These are phyloP conservation scores for Aleiodes leptofemur DNA, from an alignment of 2,888 invertebrate species.

Conservation along the genomic window DNA sequence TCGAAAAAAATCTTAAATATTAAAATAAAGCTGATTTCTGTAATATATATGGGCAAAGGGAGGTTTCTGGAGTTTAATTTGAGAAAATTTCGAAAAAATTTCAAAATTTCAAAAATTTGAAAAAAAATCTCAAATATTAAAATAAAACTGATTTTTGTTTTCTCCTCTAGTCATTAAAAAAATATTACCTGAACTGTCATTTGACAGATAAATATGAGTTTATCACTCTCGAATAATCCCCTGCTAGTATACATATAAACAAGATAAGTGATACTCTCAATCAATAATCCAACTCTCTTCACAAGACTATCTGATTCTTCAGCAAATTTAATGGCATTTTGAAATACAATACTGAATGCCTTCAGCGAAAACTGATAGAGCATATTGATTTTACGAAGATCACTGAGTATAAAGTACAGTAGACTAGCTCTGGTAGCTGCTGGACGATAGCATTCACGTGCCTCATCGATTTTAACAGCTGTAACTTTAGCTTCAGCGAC, in stretches of 20 bases:
- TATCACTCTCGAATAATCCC: constrained; percentile 94
- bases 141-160: too few species aligned
- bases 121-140: too few species aligned
- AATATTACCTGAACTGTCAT: constrained; percentile 85
- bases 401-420: constrained; percentile 94
- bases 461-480: constrained; percentile 91
- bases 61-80: too few species aligned
- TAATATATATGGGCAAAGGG: too few species aligned
- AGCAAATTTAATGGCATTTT: constrained; percentile 86
- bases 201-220: constrained; percentile 92
- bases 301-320: constrained; percentile 83
- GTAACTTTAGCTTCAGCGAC: constrained; percentile 92
- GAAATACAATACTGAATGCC: constrained; percentile 94
- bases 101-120: too few species aligned
- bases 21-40: too few species aligned
- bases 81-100: too few species aligned
- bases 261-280: constrained; percentile 91
- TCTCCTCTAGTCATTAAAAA: too few species aligned
- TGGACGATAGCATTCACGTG: constrained; percentile 91
- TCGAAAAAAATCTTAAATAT: too few species aligned
- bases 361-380: constrained; percentile 97
- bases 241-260: constrained; percentile 93
- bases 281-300: constrained; percentile 84
- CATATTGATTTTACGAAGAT: constrained; percentile 93
- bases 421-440: constrained; percentile 92